These are phyloP conservation scores for Dicroscelio sp. DNA, from an alignment of 2,888 invertebrate species.

Conservation along the genomic window DNA sequence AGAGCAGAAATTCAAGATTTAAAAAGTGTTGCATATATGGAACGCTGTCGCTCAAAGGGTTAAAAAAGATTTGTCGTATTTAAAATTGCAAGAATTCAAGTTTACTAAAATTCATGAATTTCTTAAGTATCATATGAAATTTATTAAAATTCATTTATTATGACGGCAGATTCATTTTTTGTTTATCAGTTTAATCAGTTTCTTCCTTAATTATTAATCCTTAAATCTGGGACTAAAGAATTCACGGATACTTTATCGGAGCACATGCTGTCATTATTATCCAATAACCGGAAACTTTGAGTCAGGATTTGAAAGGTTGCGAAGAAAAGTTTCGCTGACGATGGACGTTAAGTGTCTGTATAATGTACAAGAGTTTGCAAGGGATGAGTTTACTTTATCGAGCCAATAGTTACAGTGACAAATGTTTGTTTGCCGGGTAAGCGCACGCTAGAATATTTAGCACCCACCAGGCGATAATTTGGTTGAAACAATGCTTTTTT, in stretches of 20 bases:
- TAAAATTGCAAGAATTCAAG: too few species aligned
- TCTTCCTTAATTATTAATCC: not conserved
- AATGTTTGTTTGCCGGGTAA: constrained; percentile 64
- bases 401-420: constrained; percentile 67
- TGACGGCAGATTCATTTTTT: not conserved
- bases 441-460: constrained; percentile 55
- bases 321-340: constrained; percentile 64
- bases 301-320: constrained; percentile 55
- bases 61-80: too few species aligned
- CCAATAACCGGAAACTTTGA: constrained; percentile 47
- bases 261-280: constrained; percentile 39
- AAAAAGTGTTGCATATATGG: too few species aligned
- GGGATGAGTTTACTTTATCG: constrained; percentile 66
- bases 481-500: constrained; percentile 36
- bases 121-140: too few species aligned
- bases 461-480: constrained; percentile 33
- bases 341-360: constrained; percentile 58
- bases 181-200: not conserved
- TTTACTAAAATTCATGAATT: too few species aligned
- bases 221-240: constrained; percentile 5
- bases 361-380: constrained; percentile 60
- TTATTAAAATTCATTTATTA: too few species aligned
- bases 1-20: too few species aligned
- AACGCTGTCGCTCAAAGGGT: too few species aligned
- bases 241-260: constrained; percentile 28